Evolutionary conservation across 2,113 vertebrate genomes (phyloP), one percentile per base, ranked within the genome.

Genomic region (Zosterops lateralis): DNA sequence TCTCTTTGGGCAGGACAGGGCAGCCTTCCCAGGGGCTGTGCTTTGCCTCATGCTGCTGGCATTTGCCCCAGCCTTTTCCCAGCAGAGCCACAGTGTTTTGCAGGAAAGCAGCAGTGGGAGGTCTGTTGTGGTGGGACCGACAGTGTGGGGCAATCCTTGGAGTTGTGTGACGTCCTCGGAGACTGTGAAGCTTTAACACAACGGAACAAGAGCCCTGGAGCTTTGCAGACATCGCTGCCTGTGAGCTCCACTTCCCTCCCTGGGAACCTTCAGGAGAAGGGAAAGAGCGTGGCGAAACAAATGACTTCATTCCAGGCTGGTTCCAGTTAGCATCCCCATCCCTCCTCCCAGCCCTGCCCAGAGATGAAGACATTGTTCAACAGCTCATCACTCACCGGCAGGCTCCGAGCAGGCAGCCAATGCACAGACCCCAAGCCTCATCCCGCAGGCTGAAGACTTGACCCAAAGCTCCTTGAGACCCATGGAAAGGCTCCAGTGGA

Each of bases 301-400:
- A 96, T 90, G 7, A 95, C 84, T 95, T 95, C 93, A 93, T 88
- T 78, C 53, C 87, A 94, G 94, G 91, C 91, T 95, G 95, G 95
- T 94, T 96, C 95, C 96, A 91, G 87, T 94, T 95, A 92, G 76
- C 94, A 92, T 85, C 94, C 72, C 75, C 40, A 3, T 40, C 78
- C 81, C 94, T 95, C 93, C 89, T 95, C 91, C 89, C 42, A 3
- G 61, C 84, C 89, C 91, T 96, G 87, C 95, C 95, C 96, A 83
- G 90, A 67, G 92, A 96, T 95, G 94, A 94, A 97, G 96, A 97
- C 32, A 12, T 92, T 93, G 79, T 77, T 95, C 94, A 94, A 74
- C 94, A 97, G 95, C 89, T 93, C 93, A 95, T 96, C 91, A 91
- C 87, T 96, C 95, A 95, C 64, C 12, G 2, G 86, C 94, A 93